A percentile compares a stretch with the other conserved stretches of the same genome.
phyloP scores from a whole-genome alignment of 2,113 vertebrate species.

The Lates calcarifer region DNA sequence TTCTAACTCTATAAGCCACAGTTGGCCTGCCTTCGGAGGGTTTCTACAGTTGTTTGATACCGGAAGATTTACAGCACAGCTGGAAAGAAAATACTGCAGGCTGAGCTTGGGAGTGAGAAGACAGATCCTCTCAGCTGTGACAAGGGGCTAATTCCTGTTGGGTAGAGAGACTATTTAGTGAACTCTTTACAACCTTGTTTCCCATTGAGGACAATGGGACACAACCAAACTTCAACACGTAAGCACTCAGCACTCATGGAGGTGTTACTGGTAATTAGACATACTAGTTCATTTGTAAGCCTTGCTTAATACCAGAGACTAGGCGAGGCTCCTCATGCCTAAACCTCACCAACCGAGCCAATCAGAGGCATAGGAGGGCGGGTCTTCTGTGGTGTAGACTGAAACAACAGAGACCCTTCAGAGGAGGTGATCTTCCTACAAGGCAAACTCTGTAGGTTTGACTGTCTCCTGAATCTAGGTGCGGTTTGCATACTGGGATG shows the following conservation, averaged over 20 bases:
- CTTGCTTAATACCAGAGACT: too few relatives aligned
- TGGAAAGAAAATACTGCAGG: constrained; percentile 42
- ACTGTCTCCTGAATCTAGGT: too few relatives aligned
- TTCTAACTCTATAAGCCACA: constrained; percentile 37
- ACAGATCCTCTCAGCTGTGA: constrained; percentile 26
- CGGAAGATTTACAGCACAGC: constrained; percentile 57
- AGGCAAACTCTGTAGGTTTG: too few relatives aligned
- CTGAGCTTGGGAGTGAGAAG: not conserved
- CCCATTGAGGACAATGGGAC: not conserved
- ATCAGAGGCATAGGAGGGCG: too few relatives aligned
- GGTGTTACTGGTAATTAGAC: not conserved
- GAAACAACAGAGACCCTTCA: too few relatives aligned
- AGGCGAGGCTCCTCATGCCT: too few relatives aligned
- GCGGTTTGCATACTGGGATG: too few relatives aligned
- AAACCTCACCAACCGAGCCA: too few relatives aligned
- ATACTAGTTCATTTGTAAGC: not conserved
- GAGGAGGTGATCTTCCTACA: too few relatives aligned
- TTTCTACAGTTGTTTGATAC: constrained; percentile 24
- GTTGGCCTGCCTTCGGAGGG: not conserved
- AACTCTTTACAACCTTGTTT: not conserved
- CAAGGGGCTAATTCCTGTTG: constrained; percentile 9
- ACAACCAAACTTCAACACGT: not conserved
- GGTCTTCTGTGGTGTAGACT: too few relatives aligned
- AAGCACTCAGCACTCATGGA: not conserved
- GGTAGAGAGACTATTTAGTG: not conserved